phyloP scores from a whole-genome alignment of 2,113 vertebrate genomes.

The Hemiprocne comata region DNA sequence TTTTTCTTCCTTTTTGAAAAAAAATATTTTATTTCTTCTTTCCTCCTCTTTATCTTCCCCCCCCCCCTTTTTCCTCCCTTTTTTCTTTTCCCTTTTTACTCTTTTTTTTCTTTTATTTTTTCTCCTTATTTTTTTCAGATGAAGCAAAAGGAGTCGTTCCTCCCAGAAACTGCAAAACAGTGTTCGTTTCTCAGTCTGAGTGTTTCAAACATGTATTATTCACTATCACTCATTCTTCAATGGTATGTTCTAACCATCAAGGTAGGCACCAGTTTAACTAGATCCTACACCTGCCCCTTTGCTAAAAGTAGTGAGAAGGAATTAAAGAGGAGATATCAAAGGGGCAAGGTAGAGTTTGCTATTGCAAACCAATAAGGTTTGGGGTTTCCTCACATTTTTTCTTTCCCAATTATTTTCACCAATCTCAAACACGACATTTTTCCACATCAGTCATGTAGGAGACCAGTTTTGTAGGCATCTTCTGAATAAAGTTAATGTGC shows the following conservation, averaged over 20 bases:
- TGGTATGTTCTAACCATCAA: not conserved
- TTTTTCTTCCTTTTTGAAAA: no score
- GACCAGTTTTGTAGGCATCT: not conserved
- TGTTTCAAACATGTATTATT: not conserved
- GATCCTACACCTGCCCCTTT: not conserved
- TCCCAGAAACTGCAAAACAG: not conserved
- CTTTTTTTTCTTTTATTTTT: no score
- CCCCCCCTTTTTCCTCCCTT: fast-evolving
- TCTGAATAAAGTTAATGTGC: not conserved
- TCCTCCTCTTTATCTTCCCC: not conserved
- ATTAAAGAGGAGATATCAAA: not conserved
- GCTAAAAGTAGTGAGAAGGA: not conserved
- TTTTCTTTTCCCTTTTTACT: not conserved
- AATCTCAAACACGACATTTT: not conserved
- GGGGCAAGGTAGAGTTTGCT: not conserved
- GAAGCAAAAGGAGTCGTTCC: no score
- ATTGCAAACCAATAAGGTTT: not conserved
- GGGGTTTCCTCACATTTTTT: not conserved
- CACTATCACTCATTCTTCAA: not conserved
- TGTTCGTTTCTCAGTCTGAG: not conserved
- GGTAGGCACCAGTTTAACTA: not conserved
- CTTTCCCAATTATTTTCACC: not conserved
- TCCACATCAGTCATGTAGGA: not conserved
- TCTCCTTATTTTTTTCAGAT: not conserved
- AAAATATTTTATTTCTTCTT: not conserved